Evolutionary conservation across 2,888 invertebrate species (phyloP), one percentile per base, ranked within the genome.

Genomic region (Cheilosia vulpina): DNA sequence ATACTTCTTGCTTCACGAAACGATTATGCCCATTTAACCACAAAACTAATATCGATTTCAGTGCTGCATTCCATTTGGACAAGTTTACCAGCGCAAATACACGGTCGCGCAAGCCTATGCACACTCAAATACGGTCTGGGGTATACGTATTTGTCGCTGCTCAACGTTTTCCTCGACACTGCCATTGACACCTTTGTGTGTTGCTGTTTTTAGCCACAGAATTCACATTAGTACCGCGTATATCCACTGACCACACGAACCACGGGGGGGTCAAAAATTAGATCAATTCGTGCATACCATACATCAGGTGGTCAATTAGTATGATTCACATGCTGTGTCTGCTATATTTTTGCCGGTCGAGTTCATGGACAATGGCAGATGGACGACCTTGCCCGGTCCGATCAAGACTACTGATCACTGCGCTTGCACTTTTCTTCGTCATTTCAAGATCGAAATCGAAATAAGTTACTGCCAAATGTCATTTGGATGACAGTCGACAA

Each of bases 131-230:
- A 53, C 50, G 69, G 63, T 24, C 65, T n/a, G 60, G 47, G 66
- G 52, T 31, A 34, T 21, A 34, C 13, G 15, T 71, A 65, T 65
- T 41, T 53, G 9, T 72, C 43, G 38, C 41, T 17, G 24, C 13
- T 47, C 15, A 53, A 24, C 55, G 41, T 63, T 79, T 65, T 55
- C 69, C 69, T 84, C 75, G 69, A 75, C 75, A 71, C 80, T 76
- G 75, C 71, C 80, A 84, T 76, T 84, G 84, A 84, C 80, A 80
- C 65, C 75, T 75, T 80, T 76, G 50, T 58, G 43, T 47, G 52
- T 11, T 45, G n/a, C 3, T 58, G 19, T 55, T 58, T 55, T 57
- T 60, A 38, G 53, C 58, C 53, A 68, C 43, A 50, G 57, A 72
- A 50, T 27, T 62, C 41, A 19, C 43, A 47, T 69, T 52, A 66